Base-by-base conservation (phyloP, 2,888 invertebrate species). In the Abrostola tripartita region DNA sequence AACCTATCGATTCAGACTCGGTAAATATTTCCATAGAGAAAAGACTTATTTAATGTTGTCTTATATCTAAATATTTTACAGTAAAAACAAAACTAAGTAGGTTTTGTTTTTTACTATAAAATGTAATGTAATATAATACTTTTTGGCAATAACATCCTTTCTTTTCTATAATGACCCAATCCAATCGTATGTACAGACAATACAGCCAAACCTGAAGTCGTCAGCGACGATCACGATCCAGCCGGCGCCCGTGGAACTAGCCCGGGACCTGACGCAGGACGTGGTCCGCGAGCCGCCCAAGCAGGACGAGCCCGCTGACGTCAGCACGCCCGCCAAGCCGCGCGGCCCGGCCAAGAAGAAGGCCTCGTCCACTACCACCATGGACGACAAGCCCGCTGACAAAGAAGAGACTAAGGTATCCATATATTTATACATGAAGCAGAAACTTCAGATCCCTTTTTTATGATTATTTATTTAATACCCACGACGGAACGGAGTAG, bases 171-270 rank as follows among this genome's bases (percentile, higher is more conserved):
- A 24, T 24, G 24, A 24, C 24, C 1, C 24, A 24, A 24, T 24
- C 24, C 24, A 24, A 24, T 24, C 24, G 24, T 24, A 2, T 24
- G n/a, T 0, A 0, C 71, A 90, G 82, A 68, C 81, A 59, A 79
- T 82, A 10, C 91, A 89, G 65, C 91, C 90, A 0, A 86, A 85
- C 1, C 81, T 94, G 0, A 90, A 90, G 61, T 92, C 93, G 0
- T 94, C 94, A 37, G 94, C 94, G 6, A 94, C 94, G 0, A 93
- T 94, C 50, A 93, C 91, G 5, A 93, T 94, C 70, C 81, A 88
- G 6, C 90, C 92, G 0, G 74, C 85, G 0, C 79, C 87, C 0
- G 53, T 81, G 0, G 82, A 81, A 47, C 86, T 91, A 0, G 80
- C 78, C 6, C 87, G 82, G 42, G 91, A 90, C 65, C 78, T 87